These are phyloP conservation scores for Malacoctenus gilli DNA, from an alignment of 2,797 vertebrate genomes.

Conservation along the genomic window DNA sequence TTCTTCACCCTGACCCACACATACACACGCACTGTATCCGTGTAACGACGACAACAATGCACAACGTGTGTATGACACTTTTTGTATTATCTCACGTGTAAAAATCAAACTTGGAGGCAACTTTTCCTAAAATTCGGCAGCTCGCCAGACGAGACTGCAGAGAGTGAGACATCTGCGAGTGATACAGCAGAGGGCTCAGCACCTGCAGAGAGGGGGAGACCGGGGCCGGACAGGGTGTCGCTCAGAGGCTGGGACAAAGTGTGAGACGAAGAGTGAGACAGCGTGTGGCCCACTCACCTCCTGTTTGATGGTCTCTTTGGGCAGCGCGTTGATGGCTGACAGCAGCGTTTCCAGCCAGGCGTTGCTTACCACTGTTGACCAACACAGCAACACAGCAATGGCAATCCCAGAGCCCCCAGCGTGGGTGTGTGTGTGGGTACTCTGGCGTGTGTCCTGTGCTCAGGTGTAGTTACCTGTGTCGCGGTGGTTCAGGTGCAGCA, in stretches of 20 bases:
- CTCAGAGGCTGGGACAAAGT: constrained; percentile 8
- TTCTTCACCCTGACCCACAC: constrained; percentile 86
- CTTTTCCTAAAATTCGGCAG: constrained; percentile 93
- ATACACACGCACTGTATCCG: not conserved
- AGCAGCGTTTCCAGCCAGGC: constrained; percentile 95
- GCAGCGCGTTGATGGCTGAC: constrained; percentile 88
- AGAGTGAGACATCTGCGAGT: constrained; percentile 91
- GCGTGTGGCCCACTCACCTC: constrained; percentile 77
- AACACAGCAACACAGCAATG: constrained; percentile 2
- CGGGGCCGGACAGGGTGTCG: too few species aligned
- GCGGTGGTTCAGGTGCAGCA: constrained; percentile 91
- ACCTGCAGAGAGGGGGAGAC: too few species aligned
- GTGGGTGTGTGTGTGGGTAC: not conserved
- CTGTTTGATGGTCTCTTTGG: constrained; percentile 92
- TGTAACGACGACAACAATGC: too few species aligned
- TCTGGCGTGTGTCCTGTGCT: constrained; percentile 39
- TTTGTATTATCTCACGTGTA: constrained; percentile 82
- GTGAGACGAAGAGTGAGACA: not conserved
- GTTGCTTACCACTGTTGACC: constrained; percentile 87
- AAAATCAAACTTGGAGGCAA: constrained; percentile 91
- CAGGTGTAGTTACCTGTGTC: constrained; percentile 83
- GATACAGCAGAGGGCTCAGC: constrained; percentile 90
- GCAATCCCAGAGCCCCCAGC: too few species aligned
- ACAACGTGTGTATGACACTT: not conserved
- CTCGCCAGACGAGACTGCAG: constrained; percentile 89